phyloP scores from a whole-genome alignment of 2,113 vertebrate genomes.

The Ceyx cyanopectus region DNA sequence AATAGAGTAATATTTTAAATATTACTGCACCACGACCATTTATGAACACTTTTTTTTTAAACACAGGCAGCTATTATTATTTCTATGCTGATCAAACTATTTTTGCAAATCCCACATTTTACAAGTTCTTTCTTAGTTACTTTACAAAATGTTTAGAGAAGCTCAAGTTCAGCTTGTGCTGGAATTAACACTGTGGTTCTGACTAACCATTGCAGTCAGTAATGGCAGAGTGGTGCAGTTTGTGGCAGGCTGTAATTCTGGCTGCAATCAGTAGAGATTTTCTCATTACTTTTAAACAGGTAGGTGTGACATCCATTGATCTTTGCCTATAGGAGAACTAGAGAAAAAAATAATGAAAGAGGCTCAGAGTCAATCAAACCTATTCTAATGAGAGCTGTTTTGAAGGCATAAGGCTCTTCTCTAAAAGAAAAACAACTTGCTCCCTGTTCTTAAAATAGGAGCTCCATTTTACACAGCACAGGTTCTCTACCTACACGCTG shows the following conservation, averaged over 20 bases:
- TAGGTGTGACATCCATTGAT: conserved; percentile 46
- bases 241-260: conserved; percentile 46
- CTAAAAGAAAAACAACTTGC: background rate
- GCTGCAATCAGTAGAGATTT: conserved; percentile 30
- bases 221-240: background rate
- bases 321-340: conserved; percentile 29
- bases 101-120: background rate
- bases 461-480: background rate
- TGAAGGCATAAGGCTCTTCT: background rate
- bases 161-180: background rate
- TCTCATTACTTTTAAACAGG: conserved; percentile 51
- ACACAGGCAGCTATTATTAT: background rate
- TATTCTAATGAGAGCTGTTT: background rate
- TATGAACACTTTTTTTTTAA: background rate
- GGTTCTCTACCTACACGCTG: background rate
- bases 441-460: background rate
- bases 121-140: background rate
- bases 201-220: background rate
- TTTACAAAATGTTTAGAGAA: background rate
- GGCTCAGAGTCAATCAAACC: conserved; percentile 18
- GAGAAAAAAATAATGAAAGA: background rate
- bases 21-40: background rate
- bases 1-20: background rate
- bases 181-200: background rate
- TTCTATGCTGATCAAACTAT: background rate